phyloP scores from a whole-genome alignment of 2,888 invertebrate species.

The Nysson spinosus region DNA sequence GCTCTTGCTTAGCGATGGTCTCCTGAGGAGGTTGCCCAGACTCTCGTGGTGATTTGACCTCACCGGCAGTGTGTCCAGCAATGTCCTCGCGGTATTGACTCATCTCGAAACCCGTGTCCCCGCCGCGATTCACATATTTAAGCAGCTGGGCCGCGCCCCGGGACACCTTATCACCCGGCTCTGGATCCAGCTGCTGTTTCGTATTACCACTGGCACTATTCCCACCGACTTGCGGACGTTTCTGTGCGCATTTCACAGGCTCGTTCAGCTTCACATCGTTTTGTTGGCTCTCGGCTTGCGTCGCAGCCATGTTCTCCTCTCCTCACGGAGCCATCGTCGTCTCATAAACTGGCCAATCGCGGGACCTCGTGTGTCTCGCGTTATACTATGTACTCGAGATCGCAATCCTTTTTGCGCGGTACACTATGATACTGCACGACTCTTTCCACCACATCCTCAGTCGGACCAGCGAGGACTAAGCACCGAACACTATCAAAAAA shows the following conservation, averaged over 20 bases:
- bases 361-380: constrained; percentile 64
- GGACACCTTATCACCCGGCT: constrained; percentile 69
- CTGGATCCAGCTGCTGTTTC: constrained; percentile 70
- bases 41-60: constrained; percentile 73
- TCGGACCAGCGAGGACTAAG: constrained; percentile 43
- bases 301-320: constrained; percentile 87
- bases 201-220: constrained; percentile 76
- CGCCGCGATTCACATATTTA: constrained; percentile 89
- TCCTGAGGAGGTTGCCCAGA: constrained; percentile 68
- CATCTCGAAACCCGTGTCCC: constrained; percentile 80
- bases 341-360: constrained; percentile 71
- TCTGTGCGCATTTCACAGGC: constrained; percentile 77
- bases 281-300: constrained; percentile 90
- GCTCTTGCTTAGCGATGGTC: constrained; percentile 65
- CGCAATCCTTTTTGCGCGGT: constrained; percentile 50
- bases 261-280: constrained; percentile 81
- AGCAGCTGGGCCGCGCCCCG: constrained; percentile 78
- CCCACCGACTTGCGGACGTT: constrained; percentile 78
- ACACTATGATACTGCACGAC: constrained; percentile 56
- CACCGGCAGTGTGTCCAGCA: constrained; percentile 80
- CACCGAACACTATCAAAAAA: constrained; percentile 49
- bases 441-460: constrained; percentile 67
- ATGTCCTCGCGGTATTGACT: constrained; percentile 86
- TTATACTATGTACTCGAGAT: constrained; percentile 60
- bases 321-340: constrained; percentile 73